Evolutionary conservation across 2,113 vertebrate genomes (phyloP).

Genomic region (Chionodraco myersi): DNA sequence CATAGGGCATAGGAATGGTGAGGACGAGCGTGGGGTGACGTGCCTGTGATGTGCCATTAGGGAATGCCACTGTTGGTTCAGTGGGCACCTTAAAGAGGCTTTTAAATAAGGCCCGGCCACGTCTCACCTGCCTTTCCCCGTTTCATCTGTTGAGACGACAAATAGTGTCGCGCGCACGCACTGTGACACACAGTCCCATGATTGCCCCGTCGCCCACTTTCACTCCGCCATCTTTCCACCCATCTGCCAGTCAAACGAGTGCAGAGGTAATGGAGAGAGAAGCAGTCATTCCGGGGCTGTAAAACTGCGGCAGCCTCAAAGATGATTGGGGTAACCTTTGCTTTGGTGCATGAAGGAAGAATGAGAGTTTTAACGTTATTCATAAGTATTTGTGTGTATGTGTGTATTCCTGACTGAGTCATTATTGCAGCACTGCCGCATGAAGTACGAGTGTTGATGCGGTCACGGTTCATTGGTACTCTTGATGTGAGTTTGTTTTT

Average conservation of each 20-base stretch:
- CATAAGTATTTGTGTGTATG: constrained; percentile 27
- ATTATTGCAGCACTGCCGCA: constrained; percentile 19
- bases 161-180: constrained; percentile 54
- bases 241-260: constrained; percentile 78
- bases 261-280: constrained; percentile 79
- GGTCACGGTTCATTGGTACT: constrained; percentile 27
- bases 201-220: constrained; percentile 70
- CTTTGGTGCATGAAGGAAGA: constrained; percentile 72
- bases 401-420: constrained; percentile 42
- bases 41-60: constrained; percentile 75
- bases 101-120: constrained; percentile 68
- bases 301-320: constrained; percentile 69
- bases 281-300: constrained; percentile 69
- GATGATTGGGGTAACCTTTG: constrained; percentile 77
- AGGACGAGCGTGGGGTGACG: constrained; percentile 28
- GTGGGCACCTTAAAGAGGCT: constrained; percentile 70
- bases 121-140: constrained; percentile 66
- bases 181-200: constrained; percentile 62
- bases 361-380: constrained; percentile 66
- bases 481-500: constrained; percentile 4
- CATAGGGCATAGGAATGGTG: constrained; percentile 26
- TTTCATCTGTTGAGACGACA: constrained; percentile 69
- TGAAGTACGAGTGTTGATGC: constrained; percentile 28
- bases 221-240: constrained; percentile 63
- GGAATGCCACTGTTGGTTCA: constrained; percentile 75